These are phyloP conservation scores for Apodemia duryi DNA, from an alignment of 2,888 invertebrate species.

Conservation along the genomic window DNA sequence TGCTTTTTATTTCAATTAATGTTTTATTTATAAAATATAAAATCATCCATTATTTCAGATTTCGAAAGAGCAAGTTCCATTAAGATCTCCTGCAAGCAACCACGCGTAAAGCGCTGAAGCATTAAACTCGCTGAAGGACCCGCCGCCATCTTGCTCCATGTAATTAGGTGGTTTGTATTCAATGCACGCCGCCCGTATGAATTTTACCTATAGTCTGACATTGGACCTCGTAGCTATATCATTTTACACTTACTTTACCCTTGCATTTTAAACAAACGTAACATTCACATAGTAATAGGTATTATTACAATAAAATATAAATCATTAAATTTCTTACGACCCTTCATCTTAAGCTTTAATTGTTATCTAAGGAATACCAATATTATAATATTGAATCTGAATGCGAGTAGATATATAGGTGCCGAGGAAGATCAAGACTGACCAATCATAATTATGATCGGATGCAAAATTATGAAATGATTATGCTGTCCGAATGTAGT, in stretches of 20 bases:
- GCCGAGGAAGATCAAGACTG: too few relatives aligned
- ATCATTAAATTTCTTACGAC: too few relatives aligned
- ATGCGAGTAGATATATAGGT: too few relatives aligned
- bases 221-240: slow-evolving; percentile 77
- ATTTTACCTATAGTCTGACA: slow-evolving; percentile 79
- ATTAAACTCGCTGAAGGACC: slow-evolving; percentile 35
- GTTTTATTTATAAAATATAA: background rate
- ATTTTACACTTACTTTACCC: slow-evolving; percentile 63
- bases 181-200: slow-evolving; percentile 63
- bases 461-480: too few relatives aligned
- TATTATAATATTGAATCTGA: too few relatives aligned
- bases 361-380: too few relatives aligned
- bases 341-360: too few relatives aligned
- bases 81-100: slow-evolving; percentile 42
- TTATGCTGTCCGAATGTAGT: too few relatives aligned
- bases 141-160: slow-evolving; percentile 61
- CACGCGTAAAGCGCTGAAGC: slow-evolving; percentile 48
- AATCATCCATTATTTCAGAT: background rate
- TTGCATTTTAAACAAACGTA: background rate
- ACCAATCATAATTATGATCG: too few relatives aligned
- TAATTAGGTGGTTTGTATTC: slow-evolving; percentile 77
- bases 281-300: background rate
- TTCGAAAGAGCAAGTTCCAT: slow-evolving; percentile 26
- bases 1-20: background rate
- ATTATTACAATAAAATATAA: too few relatives aligned